These are phyloP conservation scores for Nephrotoma flavescens DNA, from an alignment of 2,888 invertebrate genomes.

Conservation along the genomic window DNA sequence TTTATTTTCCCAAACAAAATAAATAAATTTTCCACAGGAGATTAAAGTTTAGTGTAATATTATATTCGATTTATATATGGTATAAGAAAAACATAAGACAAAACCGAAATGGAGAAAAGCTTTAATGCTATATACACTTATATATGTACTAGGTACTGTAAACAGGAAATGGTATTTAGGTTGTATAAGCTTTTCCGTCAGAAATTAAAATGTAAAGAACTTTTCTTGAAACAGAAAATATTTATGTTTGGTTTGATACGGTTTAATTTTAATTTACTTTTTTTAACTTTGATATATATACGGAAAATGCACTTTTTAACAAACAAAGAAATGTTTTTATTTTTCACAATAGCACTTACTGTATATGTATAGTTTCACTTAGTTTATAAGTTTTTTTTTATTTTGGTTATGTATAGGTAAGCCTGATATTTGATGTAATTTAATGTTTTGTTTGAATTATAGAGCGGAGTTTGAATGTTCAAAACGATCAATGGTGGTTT, in stretches of 20 bases:
- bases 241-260: neutral
- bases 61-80: neutral
- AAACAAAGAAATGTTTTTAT: neutral
- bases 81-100: neutral
- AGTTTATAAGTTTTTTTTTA: neutral
- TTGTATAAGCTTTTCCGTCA: neutral
- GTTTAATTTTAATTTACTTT: neutral
- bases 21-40: neutral
- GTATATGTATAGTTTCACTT: neutral
- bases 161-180: neutral
- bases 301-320: neutral
- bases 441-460: neutral
- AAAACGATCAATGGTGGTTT: neutral
- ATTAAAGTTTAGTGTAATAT: neutral
- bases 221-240: neutral
- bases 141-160: neutral
- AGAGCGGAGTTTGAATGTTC: neutral
- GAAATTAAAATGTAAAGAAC: neutral
- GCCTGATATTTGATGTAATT: neutral
- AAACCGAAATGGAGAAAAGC: neutral
- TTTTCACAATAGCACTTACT: neutral
- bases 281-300: neutral
- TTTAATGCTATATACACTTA: neutral
- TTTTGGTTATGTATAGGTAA: neutral
- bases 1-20: neutral